Conservation (phyloP, 2,113 vertebrate species). For the Falco punctatus region DNA sequence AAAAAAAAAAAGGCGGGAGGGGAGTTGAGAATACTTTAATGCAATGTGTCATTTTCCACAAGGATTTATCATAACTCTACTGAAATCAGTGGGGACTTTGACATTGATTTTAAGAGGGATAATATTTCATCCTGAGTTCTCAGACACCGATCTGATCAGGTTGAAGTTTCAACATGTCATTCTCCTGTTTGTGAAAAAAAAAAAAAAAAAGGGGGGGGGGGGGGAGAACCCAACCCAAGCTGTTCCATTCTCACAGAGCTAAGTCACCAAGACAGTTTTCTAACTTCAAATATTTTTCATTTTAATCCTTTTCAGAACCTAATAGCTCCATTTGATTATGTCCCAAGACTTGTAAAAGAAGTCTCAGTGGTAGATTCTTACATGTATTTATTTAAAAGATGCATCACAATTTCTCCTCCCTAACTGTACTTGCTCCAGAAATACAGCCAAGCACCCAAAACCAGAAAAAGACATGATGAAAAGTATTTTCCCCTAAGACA, state of each 20-base stretch:
- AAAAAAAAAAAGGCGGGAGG: too few species aligned
- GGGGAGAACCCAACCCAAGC: neutral
- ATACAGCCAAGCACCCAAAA: neutral
- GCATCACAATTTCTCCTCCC: neutral
- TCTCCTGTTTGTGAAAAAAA: neutral
- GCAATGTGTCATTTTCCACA: neutral
- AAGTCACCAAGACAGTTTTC: neutral
- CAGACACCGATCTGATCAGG: neutral
- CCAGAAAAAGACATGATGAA: neutral
- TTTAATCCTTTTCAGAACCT: neutral
- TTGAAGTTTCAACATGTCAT: slow-evolving; percentile 5
- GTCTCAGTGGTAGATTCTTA: neutral
- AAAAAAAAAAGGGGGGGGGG: neutral
- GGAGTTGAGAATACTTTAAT: neutral
- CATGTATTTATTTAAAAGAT: neutral
- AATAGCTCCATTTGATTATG: neutral
- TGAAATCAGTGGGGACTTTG: neutral
- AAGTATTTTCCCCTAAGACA: neutral
- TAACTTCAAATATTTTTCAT: neutral
- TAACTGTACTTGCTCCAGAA: neutral
- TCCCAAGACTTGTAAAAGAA: neutral
- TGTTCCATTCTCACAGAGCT: neutral
- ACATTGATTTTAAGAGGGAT: neutral
- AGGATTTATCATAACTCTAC: neutral
- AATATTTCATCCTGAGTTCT: neutral